Evolutionary conservation across 2,797 vertebrate species (phyloP).

Genomic region (Schizopygopsis pylzovi): DNA sequence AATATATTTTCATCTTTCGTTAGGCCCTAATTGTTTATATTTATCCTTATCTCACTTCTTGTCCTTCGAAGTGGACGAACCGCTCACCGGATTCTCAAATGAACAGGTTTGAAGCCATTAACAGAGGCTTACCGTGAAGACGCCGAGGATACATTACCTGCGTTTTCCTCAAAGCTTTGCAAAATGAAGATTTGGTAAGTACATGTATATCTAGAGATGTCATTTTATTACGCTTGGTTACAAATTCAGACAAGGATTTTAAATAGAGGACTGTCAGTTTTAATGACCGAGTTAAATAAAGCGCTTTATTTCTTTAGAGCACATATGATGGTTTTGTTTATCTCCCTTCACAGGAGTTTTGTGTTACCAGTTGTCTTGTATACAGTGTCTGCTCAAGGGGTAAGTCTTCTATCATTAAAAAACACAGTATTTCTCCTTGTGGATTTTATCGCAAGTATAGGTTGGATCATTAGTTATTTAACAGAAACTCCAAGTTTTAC

Average conservation of each 20-base stretch:
- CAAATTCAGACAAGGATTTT: not conserved
- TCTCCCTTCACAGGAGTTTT: conserved; percentile 68
- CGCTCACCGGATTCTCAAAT: conserved; percentile 72
- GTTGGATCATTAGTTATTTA: not conserved
- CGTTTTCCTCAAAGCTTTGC: conserved; percentile 56
- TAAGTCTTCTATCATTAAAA: conserved; percentile 70
- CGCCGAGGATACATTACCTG: conserved; percentile 58
- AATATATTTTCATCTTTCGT: not conserved
- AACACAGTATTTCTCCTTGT: not conserved
- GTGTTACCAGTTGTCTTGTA: conserved; percentile 63
- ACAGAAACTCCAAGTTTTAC: not conserved
- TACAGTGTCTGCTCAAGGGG: conserved; percentile 69
- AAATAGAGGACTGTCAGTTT: not conserved
- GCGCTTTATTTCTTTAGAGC: not conserved
- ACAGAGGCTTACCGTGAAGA: conserved; percentile 67
- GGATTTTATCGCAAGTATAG: not conserved
- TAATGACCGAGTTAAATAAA: conserved; percentile 1
- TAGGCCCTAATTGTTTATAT: not conserved
- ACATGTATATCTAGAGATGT: not conserved
- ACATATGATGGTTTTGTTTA: conserved; percentile 12
- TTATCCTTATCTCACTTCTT: conserved; percentile 48
- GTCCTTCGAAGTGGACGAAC: conserved; percentile 68
- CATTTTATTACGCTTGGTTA: not conserved
- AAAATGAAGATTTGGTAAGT: conserved; percentile 75
- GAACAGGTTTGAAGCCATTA: conserved; percentile 70